Percentiles rank a stretch among this genome's conserved stretches.
phyloP scores from a whole-genome alignment of 2,113 vertebrate species.

The Pollimyrus isidori region DNA sequence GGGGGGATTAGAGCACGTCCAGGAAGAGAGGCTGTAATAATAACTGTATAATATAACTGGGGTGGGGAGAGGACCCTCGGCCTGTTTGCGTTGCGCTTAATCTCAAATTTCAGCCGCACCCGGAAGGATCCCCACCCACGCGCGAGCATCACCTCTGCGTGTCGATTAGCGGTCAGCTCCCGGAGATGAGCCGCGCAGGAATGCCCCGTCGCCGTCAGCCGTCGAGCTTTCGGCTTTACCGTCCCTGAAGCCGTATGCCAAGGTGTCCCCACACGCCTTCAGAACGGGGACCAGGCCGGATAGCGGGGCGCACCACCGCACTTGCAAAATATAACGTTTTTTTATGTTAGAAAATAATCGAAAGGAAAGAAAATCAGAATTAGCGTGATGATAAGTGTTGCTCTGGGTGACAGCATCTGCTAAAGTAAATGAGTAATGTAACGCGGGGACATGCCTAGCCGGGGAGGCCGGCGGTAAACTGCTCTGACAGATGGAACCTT shows the following conservation, averaged over 20 bases:
- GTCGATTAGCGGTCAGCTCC: background rate
- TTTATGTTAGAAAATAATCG: background rate
- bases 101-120: background rate
- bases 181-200: background rate
- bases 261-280: background rate
- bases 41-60: background rate
- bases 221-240: background rate
- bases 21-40: constrained; percentile 61
- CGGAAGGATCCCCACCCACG: background rate
- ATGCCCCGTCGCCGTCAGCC: background rate
- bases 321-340: background rate
- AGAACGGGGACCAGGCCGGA: background rate
- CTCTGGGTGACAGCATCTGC: background rate
- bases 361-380: background rate
- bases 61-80: background rate
- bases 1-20: constrained; percentile 64
- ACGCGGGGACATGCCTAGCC: background rate
- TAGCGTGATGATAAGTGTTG: background rate
- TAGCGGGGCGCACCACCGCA: background rate
- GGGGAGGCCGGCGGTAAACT: background rate
- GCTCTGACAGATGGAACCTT: constrained; percentile 17
- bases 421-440: constrained; percentile 15
- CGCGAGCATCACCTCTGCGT: background rate
- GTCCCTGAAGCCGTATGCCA: background rate
- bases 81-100: background rate